Evolutionary conservation across 2,113 vertebrate genomes (phyloP), one percentile per base, ranked within the genome.

Genomic region (Ictidomys tridecemlineatus): DNA sequence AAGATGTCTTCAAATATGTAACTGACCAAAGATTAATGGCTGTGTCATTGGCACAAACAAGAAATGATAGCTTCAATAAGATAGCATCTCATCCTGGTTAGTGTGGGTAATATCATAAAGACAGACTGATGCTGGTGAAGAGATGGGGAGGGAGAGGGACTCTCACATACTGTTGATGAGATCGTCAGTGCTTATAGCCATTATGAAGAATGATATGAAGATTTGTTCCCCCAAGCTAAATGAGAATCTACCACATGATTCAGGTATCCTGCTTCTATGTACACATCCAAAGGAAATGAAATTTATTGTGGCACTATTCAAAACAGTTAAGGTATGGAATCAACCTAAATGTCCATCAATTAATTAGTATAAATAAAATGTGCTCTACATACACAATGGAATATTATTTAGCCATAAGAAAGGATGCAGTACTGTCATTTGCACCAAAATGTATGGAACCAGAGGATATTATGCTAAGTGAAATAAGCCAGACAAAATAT

Each of bases 1-100:
- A 72, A 84, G n/a, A 13, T 51, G 85, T 79, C 95, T 97, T 87
- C 58, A 67, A 76, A 70, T 87, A 70, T 56, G 10, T 61, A 86
- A 72, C 42, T 78, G 37, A 69, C 4, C 28, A 51, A 79, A 56
- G 20, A 61, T 56, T 85, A 82, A 20, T 83, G 83, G 8, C 32
- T 92, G 56, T 73, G 18, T 37, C 12, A 67, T 84, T 37, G 65
- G 12, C 12, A 90, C 28, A 94, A 73, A 76, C 1, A 91, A 13
- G 48, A 78, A 69, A 42, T 32, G 28, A 65, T 8, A n/a, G 37
- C 4, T 58, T 70, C 48, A 20, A 1, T 37, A 37, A 58, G 10
- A 10, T 37, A 37, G 3, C 22, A 20, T 83, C 26, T 84, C 39
- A 61, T 13, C 51, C 20, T 39, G n/a, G 30, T 32, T 45, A 45